Conservation (phyloP, 2,797 vertebrate species). For the Myoxocephalus aenaeus region DNA sequence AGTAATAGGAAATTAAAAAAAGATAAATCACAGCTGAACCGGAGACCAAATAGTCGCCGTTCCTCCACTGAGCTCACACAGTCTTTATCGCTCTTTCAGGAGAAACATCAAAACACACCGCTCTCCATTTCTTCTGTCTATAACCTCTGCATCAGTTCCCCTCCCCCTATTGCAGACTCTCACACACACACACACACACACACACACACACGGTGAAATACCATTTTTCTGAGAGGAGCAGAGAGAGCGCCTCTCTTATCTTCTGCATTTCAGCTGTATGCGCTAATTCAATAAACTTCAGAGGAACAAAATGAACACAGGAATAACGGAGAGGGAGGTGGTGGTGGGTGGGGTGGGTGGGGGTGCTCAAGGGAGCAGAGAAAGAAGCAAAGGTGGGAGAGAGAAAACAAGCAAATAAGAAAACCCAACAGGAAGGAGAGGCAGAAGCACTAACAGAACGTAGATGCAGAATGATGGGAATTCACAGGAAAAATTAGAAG, state of each 20-base stretch:
- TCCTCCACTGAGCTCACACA: slow-evolving; percentile 35
- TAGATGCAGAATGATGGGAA: slow-evolving; percentile 8
- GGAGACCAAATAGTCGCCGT: slow-evolving; percentile 57
- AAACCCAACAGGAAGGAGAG: slow-evolving; percentile 17
- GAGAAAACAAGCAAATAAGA: slow-evolving; percentile 50
- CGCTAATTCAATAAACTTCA: slow-evolving; percentile 87
- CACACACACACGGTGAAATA: slow-evolving; percentile 70
- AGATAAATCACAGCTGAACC: slow-evolving; percentile 48
- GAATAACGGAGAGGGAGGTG: slow-evolving; percentile 57
- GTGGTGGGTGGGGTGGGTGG: not conserved
- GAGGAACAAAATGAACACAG: slow-evolving; percentile 80
- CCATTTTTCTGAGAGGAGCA: slow-evolving; percentile 72
- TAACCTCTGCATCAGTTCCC: slow-evolving; percentile 64
- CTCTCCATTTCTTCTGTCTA: slow-evolving; percentile 62
- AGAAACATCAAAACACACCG: slow-evolving; percentile 73
- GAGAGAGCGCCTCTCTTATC: slow-evolving; percentile 80
- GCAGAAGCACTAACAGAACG: slow-evolving; percentile 8
- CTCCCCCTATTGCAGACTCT: slow-evolving; percentile 31
- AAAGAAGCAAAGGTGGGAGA: slow-evolving; percentile 58
- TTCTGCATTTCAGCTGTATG: slow-evolving; percentile 84
- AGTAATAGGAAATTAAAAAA: slow-evolving; percentile 36
- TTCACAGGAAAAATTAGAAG: not conserved
- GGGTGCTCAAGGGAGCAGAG: slow-evolving; percentile 31
- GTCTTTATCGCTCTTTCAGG: slow-evolving; percentile 60
- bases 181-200: slow-evolving; percentile 28